Percentiles rank a stretch among this genome's conserved stretches.
These are phyloP conservation scores for Clanis bilineata DNA, from an alignment of 2,888 invertebrate species.

Conservation along the genomic window DNA sequence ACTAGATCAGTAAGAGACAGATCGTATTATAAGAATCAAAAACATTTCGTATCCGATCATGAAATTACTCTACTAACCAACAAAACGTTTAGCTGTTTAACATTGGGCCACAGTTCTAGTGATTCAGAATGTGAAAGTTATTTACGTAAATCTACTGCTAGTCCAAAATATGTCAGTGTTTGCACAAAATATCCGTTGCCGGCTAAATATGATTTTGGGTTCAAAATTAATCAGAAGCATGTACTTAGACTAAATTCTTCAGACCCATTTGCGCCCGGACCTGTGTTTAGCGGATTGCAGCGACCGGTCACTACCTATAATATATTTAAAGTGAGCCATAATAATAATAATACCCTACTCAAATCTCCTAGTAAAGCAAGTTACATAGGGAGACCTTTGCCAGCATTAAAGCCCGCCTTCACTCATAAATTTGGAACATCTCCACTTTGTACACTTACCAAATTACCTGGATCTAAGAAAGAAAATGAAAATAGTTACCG, in stretches of 20 bases:
- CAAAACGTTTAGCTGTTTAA: constrained; percentile 78
- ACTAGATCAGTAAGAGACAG: constrained; percentile 76
- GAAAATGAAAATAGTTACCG: constrained; percentile 55
- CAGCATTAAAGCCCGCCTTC: constrained; percentile 68
- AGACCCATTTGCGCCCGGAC: constrained; percentile 77
- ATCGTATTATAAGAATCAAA: constrained; percentile 79
- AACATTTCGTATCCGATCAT: constrained; percentile 81
- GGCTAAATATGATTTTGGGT: constrained; percentile 66
- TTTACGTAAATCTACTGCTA: constrained; percentile 63
- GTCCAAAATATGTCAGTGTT: constrained; percentile 74
- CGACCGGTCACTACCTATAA: constrained; percentile 70
- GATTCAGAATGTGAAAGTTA: constrained; percentile 76
- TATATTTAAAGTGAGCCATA: constrained; percentile 74
- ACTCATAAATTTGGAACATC: constrained; percentile 75
- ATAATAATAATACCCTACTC: constrained; percentile 69
- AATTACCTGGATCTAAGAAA: constrained; percentile 53
- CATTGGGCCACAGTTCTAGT: constrained; percentile 81
- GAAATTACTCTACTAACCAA: constrained; percentile 82
- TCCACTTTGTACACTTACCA: constrained; percentile 59
- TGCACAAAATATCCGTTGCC: constrained; percentile 69
- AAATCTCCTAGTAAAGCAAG: constrained; percentile 65
- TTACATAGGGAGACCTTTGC: constrained; percentile 58
- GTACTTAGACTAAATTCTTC: constrained; percentile 62
- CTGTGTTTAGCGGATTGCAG: constrained; percentile 76
- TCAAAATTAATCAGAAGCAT: constrained; percentile 65